These are phyloP conservation scores for Anas georgica DNA, from an alignment of 2,797 vertebrate genomes.

Conservation along the genomic window DNA sequence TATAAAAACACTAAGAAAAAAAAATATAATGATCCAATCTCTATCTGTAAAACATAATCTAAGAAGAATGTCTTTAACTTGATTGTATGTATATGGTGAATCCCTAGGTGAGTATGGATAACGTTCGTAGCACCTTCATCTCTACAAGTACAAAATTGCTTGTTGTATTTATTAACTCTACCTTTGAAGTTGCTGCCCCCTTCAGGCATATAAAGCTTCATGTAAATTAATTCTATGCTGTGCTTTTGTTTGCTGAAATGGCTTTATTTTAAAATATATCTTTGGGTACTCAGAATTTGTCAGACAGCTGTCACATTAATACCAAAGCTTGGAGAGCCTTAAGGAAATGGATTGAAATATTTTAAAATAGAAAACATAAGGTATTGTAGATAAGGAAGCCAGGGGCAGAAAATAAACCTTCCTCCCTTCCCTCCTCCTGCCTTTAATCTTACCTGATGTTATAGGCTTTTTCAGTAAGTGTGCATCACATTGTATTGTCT, in stretches of 20 bases:
- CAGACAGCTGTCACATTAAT: slow-evolving; percentile 16
- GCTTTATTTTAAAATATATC: background rate
- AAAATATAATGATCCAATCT: background rate
- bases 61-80: background rate
- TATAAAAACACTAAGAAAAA: background rate
- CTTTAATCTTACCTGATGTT: background rate
- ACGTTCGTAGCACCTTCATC: background rate
- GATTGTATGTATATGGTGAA: background rate
- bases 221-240: background rate
- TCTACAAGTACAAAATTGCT: background rate
- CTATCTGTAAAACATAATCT: background rate
- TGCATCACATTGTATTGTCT: background rate
- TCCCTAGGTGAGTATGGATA: background rate
- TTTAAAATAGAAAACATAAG: slow-evolving; percentile 17
- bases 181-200: slow-evolving; percentile 64
- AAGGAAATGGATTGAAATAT: background rate
- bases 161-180: background rate
- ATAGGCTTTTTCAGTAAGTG: background rate
- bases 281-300: slow-evolving; percentile 14
- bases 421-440: background rate
- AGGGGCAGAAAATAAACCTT: background rate
- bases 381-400: slow-evolving; percentile 22
- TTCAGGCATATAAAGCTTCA: slow-evolving; percentile 34
- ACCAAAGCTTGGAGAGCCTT: background rate
- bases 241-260: slow-evolving; percentile 8